These are phyloP conservation scores for Fukomys damarensis DNA, from an alignment of 2,113 vertebrate species.

Conservation along the genomic window DNA sequence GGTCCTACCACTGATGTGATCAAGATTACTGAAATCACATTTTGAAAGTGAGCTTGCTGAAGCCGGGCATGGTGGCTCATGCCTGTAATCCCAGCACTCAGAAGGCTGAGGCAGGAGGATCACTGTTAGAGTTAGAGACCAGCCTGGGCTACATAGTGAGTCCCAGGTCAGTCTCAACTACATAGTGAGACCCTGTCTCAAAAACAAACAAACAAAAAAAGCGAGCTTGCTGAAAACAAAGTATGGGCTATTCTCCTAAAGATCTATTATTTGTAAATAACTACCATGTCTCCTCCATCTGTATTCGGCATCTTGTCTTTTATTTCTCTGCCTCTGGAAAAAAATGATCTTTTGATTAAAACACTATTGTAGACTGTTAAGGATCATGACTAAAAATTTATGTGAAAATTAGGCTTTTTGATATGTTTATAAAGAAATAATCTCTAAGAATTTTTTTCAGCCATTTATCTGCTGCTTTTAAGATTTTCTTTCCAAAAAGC, in stretches of 20 bases:
- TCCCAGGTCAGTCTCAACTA: too few relatives aligned
- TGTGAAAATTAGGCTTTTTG: neutral
- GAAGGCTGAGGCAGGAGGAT: too few relatives aligned
- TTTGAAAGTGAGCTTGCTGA: neutral
- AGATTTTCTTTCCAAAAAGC: neutral
- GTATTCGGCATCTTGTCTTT: neutral
- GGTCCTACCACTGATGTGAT: neutral
- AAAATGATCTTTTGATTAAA: neutral
- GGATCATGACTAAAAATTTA: neutral
- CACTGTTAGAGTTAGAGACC: too few relatives aligned
- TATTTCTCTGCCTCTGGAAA: neutral
- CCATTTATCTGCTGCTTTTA: neutral
- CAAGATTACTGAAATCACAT: neutral
- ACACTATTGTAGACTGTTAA: neutral
- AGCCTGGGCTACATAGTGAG: too few relatives aligned
- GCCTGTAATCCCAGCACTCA: too few relatives aligned
- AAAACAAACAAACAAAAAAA: too few relatives aligned
- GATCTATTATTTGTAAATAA: neutral
- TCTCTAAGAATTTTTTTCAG: neutral
- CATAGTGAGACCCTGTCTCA: too few relatives aligned
- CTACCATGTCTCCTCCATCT: neutral
- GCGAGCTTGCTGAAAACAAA: neutral
- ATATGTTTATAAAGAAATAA: neutral
- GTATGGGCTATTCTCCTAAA: neutral
- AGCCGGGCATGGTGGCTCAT: too few relatives aligned